Base-by-base conservation (phyloP, 1,140 invertebrate species). In the Halesus radiatus region DNA sequence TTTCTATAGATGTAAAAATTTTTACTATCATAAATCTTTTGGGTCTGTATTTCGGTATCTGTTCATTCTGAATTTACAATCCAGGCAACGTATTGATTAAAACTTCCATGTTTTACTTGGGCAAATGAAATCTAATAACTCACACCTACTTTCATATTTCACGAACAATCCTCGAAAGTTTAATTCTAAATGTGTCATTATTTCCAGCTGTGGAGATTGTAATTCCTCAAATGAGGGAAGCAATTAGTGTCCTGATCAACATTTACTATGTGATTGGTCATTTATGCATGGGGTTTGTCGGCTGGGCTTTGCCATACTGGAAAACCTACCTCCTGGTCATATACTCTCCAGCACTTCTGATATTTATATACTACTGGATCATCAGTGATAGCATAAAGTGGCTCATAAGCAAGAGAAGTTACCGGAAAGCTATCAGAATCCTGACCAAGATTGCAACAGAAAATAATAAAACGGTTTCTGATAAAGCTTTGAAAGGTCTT, bases 371-470 rank as follows among this genome's bases (percentile, higher is more conserved):
- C 79, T 87, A 54, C 54, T 83, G 79, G 78, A 26, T 80, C 8
- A 56, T 80, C 4, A 37, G 76, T 5, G 92, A 92, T 85, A 92
- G 91, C 52, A 86, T 91, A 52, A 87, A 94, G 83, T 95, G 94
- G 94, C 87, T 95, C 13, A 83, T 95, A 50, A 91, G 92, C 1
- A 91, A 92, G 50, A 91, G 92, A 8, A 91, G 91, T 81, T 90
- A 92, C 66, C 90, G 93, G 4, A 91, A 94, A 80, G 92, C 93
- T 13, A 91, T 91, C 78, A 84, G 85, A 6, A 91, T 94, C 53
- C 85, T 94, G 1, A 89, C 90, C 5, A 91, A 91, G 84, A 92
- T 92, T 1, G 93, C 93, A 0, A 90, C 88, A 80, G 89, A 91
- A 13, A 97, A 97, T 83, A 92, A 92, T 1, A 90, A 89, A 54